Conservation (phyloP, 2,888 invertebrate species). For the Nomada flava region DNA sequence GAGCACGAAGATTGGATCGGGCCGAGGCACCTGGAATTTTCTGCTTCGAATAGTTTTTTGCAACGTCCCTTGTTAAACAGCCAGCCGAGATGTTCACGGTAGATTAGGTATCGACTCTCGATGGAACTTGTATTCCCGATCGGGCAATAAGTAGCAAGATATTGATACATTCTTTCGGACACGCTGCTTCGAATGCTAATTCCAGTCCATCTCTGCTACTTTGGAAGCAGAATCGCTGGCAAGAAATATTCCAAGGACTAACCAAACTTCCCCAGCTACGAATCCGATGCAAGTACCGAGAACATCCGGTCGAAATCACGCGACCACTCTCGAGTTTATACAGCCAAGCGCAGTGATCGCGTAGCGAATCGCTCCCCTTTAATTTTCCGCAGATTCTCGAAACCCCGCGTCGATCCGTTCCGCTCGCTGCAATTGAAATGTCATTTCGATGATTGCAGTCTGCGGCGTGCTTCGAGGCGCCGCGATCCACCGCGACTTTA, state of each 20-base stretch:
- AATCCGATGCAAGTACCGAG: neutral
- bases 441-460: neutral
- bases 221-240: neutral
- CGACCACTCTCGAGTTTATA: neutral
- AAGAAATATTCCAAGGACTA: neutral
- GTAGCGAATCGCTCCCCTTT: neutral
- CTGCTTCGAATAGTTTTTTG: neutral
- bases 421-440: slow-evolving; percentile 9
- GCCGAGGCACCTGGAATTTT: slow-evolving; percentile 3
- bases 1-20: neutral
- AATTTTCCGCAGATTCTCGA: neutral
- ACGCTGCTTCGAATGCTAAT: neutral
- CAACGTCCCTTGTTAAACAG: neutral
- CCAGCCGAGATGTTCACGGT: slow-evolving; percentile 12
- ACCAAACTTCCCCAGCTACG: too few species aligned
- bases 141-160: neutral
- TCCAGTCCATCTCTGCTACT: neutral
- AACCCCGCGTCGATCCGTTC: too few species aligned
- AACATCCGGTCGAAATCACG: neutral
- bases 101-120: neutral
- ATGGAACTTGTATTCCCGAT: neutral
- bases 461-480: neutral
- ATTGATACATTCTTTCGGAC: too few species aligned
- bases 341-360: neutral
- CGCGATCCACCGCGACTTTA: neutral